These are phyloP conservation scores for Falco peregrinus DNA, from an alignment of 2,797 vertebrate genomes.

Conservation along the genomic window DNA sequence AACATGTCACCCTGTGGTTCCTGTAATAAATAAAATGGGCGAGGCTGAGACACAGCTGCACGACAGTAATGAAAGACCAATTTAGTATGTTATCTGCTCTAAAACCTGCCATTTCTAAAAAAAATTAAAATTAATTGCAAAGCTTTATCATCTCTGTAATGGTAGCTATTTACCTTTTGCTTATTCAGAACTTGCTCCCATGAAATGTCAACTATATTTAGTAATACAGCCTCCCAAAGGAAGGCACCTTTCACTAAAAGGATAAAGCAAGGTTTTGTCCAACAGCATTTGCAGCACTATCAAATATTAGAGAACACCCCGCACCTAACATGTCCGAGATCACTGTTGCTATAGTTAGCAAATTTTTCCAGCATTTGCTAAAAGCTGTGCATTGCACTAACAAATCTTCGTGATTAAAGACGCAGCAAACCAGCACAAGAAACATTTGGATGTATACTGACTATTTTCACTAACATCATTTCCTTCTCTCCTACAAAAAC, in stretches of 20 bases:
- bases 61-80: conserved; percentile 2
- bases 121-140: background rate
- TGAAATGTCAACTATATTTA: conserved; percentile 29
- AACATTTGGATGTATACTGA: rapidly evolving
- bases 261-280: background rate
- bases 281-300: background rate
- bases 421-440: background rate
- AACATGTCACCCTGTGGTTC: background rate
- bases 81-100: background rate
- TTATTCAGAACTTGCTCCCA: background rate
- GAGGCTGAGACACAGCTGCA: conserved; percentile 67
- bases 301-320: background rate
- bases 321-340: background rate
- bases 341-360: background rate
- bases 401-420: background rate
- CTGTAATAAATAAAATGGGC: conserved; percentile 69
- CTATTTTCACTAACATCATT: background rate
- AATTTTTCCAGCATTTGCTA: background rate
- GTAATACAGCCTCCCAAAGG: background rate
- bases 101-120: background rate
- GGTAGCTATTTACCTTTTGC: background rate
- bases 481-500: background rate
- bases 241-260: background rate
- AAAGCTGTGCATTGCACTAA: background rate
- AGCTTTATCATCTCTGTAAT: background rate